Evolutionary conservation across 2,797 vertebrate species (phyloP), one percentile per base, ranked within the genome.

Genomic region (Chelmon rostratus): DNA sequence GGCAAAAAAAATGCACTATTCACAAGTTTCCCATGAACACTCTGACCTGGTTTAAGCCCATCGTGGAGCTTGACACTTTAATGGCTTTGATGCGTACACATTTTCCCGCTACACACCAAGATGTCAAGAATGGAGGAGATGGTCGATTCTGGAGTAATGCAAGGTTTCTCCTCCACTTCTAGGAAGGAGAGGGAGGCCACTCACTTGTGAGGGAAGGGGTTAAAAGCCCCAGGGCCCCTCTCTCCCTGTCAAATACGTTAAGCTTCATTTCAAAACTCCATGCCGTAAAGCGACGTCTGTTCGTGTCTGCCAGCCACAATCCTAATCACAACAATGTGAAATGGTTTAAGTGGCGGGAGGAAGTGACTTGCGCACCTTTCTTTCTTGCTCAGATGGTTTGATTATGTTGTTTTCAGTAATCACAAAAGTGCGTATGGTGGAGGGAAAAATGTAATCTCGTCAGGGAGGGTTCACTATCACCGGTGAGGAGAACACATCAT

Each of bases 41-140:
- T 79, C 78, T 88, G 89, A 85, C 87, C 86, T 90, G 87, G 71
- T 89, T 88, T 76, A 53, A 81, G 77, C 71, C 76, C 72, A 78
- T 56, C 23, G 23, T 76, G 56, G 37, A 80, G 66, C 62, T 76
- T 88, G 92, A 94, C 92, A 91, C 73, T 91, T 92, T 94, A 92
- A 94, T 93, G 90, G 88, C 76, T 93, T 92, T 91, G 85, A 93
- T 88, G 89, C 89, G 90, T 90, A 85, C 72, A 83, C 57, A 70
- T 87, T 87, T 91, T 61, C 59, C 78, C 78, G 28, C 64, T 86
- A 86, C 76, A 79, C 18, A 70, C 57, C 35, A 74, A 69, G 61
- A 76, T 88, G 84, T 84, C 88, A 79, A 57, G 47, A 82, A 59
- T 31, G 37, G 42, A 78, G 50, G 13, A 82, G 71, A 76, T 57